Conservation (phyloP, 2,113 vertebrate genomes). For the Upupa epops region DNA sequence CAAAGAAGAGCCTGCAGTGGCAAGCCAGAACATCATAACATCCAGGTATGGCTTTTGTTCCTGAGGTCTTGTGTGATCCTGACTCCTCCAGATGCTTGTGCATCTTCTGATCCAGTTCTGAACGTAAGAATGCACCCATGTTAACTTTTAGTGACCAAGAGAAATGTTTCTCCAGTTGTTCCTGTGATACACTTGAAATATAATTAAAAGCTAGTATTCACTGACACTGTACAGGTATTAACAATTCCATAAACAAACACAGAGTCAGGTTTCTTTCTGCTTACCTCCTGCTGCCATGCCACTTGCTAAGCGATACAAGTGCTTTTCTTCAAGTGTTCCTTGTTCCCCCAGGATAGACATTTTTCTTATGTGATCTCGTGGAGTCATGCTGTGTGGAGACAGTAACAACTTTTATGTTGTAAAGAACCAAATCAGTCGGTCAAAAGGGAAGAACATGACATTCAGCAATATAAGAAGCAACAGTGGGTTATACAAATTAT, state of each 20-base stretch:
- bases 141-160: background rate
- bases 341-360: conserved; percentile 84
- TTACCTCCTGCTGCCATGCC: conserved; percentile 88
- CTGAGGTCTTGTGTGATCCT: background rate
- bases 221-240: background rate
- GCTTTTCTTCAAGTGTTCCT: conserved; percentile 83
- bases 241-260: background rate
- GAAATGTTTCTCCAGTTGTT: background rate
- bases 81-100: background rate
- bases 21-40: background rate
- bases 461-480: background rate
- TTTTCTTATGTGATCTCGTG: conserved; percentile 85
- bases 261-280: background rate
- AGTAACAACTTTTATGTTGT: background rate
- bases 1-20: background rate
- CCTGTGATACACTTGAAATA: background rate
- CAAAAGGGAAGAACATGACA: background rate
- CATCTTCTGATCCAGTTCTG: background rate
- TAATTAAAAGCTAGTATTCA: too few species aligned
- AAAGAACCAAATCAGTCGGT: background rate
- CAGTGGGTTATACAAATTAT: background rate
- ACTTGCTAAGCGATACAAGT: conserved; percentile 83
- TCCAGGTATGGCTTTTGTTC: background rate
- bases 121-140: background rate
- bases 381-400: conserved; percentile 79